Evolutionary conservation across 1,140 invertebrate species (phyloP).

Genomic region (Asobara japonica): DNA sequence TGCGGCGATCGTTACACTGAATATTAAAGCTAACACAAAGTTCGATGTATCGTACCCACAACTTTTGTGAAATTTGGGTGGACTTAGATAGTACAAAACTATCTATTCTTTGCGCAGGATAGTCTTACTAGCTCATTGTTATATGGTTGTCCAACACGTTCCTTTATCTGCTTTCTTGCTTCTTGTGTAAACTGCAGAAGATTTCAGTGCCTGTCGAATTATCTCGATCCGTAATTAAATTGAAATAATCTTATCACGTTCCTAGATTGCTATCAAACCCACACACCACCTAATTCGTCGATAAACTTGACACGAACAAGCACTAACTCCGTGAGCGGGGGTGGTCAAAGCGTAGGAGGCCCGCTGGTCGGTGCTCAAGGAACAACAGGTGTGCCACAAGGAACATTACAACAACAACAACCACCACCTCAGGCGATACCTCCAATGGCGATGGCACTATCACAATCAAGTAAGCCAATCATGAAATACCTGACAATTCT

Average conservation of each 20-base stretch:
- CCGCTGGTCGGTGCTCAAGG: constrained; percentile 55
- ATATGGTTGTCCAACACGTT: no score
- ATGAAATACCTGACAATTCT: neutral
- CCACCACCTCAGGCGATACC: constrained; percentile 55
- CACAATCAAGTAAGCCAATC: constrained; percentile 46
- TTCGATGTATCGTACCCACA: no score
- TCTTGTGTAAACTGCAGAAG: no score
- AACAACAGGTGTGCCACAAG: constrained; percentile 55
- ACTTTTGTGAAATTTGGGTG: no score
- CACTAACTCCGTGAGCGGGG: constrained; percentile 51
- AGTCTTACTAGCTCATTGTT: no score
- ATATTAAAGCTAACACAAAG: no score
- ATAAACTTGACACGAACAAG: constrained; percentile 52
- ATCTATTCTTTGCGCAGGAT: no score
- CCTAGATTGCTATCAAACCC: constrained; percentile 35
- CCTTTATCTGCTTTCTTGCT: no score
- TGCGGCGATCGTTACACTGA: no score
- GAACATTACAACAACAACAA: constrained; percentile 54
- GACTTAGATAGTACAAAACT: no score
- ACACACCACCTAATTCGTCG: constrained; percentile 43
- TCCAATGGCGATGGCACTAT: constrained; percentile 50
- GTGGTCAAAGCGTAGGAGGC: constrained; percentile 54
- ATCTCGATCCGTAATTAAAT: neutral
- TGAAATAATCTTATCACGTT: constrained; percentile 7
- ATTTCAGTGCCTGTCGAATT: no score